A percentile compares a stretch with the other conserved stretches of the same genome.
phyloP scores from a whole-genome alignment of 2,797 vertebrate genomes.

The Coendou prehensilis region DNA sequence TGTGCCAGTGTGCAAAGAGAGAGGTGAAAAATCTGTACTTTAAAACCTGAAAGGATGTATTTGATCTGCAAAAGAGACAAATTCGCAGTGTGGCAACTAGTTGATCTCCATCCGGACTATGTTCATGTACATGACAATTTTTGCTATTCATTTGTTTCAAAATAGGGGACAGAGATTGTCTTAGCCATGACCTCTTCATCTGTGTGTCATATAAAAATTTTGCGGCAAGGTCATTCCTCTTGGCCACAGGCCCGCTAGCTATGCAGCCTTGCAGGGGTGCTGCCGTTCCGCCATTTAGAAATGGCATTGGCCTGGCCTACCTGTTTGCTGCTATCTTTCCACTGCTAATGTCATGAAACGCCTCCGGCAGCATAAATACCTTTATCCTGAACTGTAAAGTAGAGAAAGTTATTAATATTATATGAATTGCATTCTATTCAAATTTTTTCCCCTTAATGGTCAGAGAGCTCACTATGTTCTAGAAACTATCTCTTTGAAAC shows the following conservation, averaged over 20 bases:
- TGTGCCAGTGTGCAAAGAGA: not conserved
- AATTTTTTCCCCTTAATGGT: slow-evolving; percentile 66
- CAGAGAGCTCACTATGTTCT: slow-evolving; percentile 57
- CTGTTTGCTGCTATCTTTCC: slow-evolving; percentile 30
- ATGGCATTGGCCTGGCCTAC: not conserved
- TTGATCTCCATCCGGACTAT: not conserved
- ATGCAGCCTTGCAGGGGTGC: not conserved
- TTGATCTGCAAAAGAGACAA: slow-evolving; percentile 44
- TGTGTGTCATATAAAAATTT: not conserved
- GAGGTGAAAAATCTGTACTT: not conserved
- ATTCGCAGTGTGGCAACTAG: not conserved
- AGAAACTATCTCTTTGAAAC: slow-evolving; percentile 72
- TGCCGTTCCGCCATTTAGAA: not conserved
- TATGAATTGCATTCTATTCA: slow-evolving; percentile 76
- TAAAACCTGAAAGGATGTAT: slow-evolving; percentile 43
- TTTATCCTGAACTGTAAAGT: slow-evolving; percentile 76
- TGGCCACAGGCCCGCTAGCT: not conserved
- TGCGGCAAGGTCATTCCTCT: not conserved
- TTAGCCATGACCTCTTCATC: slow-evolving; percentile 22
- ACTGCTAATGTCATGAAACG: slow-evolving; percentile 68
- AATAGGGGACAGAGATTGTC: not conserved
- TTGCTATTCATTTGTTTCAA: slow-evolving; percentile 50
- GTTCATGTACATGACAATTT: slow-evolving; percentile 11
- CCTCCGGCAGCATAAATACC: slow-evolving; percentile 77
- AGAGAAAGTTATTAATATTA: slow-evolving; percentile 81